phyloP scores from a whole-genome alignment of 2,113 vertebrate species.

The Burhinus bistriatus region DNA sequence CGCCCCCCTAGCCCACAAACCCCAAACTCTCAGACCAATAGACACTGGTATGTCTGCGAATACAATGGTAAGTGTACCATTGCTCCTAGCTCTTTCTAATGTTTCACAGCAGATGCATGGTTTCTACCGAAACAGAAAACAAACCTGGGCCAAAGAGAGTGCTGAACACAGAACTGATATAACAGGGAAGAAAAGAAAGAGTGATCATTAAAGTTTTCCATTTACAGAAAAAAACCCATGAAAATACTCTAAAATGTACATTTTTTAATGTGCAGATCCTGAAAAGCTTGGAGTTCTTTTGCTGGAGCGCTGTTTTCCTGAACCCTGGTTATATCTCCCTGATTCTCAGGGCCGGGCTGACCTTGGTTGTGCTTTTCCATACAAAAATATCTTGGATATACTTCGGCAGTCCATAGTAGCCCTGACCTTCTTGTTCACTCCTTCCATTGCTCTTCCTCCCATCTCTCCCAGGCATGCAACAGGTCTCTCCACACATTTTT shows the following conservation, averaged over 20 bases:
- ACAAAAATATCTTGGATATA: not conserved
- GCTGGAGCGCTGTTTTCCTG: not conserved
- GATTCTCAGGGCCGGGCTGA: not conserved
- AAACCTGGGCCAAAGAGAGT: not conserved
- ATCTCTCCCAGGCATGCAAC: not conserved
- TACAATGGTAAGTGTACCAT: not conserved
- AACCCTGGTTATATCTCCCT: not conserved
- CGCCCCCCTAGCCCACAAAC: not conserved
- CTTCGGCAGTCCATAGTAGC: rapidly evolving
- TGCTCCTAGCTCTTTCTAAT: not conserved
- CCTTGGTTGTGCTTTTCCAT: not conserved
- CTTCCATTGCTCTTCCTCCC: not conserved
- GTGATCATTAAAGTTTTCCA: not conserved
- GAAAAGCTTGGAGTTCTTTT: not conserved
- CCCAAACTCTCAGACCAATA: not conserved
- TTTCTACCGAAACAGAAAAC: not conserved
- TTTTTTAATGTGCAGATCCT: not conserved
- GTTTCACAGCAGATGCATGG: not conserved
- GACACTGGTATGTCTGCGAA: not conserved
- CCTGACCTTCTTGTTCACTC: not conserved
- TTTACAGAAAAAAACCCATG: not conserved
- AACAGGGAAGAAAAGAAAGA: not conserved
- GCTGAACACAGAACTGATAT: not conserved
- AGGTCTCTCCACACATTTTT: not conserved
- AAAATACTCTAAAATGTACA: not conserved